A percentile compares a stretch with the other conserved stretches of the same genome.
These are phyloP conservation scores for Odontesthes bonariensis DNA, from an alignment of 2,113 vertebrate species.

Conservation along the genomic window DNA sequence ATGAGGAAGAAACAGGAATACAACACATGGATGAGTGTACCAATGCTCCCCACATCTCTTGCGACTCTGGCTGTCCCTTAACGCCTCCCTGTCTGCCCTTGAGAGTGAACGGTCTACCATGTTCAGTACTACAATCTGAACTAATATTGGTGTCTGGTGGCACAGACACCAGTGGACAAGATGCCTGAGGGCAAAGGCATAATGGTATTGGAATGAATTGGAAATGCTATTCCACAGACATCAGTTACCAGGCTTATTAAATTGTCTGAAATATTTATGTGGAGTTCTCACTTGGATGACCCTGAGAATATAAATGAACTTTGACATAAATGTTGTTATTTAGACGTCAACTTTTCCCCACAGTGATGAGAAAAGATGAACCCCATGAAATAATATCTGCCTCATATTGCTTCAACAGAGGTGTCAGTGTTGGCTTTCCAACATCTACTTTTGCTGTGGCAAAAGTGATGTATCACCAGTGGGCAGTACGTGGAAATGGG, in stretches of 20 bases:
- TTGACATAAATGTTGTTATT: not conserved
- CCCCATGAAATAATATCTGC: not conserved
- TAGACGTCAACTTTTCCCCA: not conserved
- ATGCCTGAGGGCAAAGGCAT: not conserved
- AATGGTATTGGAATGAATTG: conserved; percentile 4
- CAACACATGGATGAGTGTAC: not conserved
- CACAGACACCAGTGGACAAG: not conserved
- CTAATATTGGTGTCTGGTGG: not conserved
- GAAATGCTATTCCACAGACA: not conserved
- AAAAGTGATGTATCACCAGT: too few species aligned
- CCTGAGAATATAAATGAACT: not conserved
- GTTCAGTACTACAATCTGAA: not conserved
- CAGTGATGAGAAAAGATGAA: not conserved
- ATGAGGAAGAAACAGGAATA: not conserved
- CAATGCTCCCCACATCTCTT: not conserved
- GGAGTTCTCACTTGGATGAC: not conserved
- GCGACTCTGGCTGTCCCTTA: not conserved
- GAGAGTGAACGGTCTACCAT: not conserved
- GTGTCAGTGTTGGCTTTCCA: not conserved
- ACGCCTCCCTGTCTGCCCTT: not conserved
- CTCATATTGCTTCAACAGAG: not conserved
- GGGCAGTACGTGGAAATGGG: too few species aligned
- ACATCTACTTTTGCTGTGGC: too few species aligned
- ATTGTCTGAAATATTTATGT: not conserved
- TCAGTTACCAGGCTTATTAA: not conserved